Evolutionary conservation across 2,888 invertebrate species (phyloP).

Genomic region (Cataglyphis albicans): DNA sequence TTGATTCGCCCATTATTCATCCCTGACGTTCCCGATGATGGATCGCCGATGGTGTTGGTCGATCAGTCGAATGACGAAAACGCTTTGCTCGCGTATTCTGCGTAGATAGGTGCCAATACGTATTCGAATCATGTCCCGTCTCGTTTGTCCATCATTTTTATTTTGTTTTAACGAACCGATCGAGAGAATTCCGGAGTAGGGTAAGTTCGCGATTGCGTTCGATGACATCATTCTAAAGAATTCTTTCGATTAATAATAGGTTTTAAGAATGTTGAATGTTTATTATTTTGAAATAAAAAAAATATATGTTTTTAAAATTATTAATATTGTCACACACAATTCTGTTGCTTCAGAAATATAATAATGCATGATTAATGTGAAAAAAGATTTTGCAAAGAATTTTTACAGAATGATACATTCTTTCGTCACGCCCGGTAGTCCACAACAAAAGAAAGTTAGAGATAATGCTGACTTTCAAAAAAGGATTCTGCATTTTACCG

Average conservation of each 20-base stretch:
- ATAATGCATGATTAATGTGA: background rate
- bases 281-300: background rate
- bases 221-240: background rate
- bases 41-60: constrained; percentile 72
- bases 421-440: background rate
- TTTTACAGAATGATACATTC: background rate
- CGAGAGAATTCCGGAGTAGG: constrained; percentile 59
- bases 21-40: constrained; percentile 74
- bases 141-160: background rate
- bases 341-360: background rate
- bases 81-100: constrained; percentile 59
- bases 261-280: background rate
- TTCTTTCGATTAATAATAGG: background rate
- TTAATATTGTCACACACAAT: background rate
- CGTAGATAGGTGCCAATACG: constrained; percentile 25
- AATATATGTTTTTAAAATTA: background rate
- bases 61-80: constrained; percentile 67
- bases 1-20: constrained; percentile 78
- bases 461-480: background rate
- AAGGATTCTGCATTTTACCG: background rate
- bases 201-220: background rate
- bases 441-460: background rate
- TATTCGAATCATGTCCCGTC: background rate
- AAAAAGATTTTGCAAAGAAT: background rate
- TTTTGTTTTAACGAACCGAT: constrained; percentile 51